Percentiles rank a stretch among this genome's conserved stretches.
These are phyloP conservation scores for Turritopsis dohrnii DNA, from an alignment of 30 jellyfish, hydroid and myxozoan genomes.

Conservation along the genomic window DNA sequence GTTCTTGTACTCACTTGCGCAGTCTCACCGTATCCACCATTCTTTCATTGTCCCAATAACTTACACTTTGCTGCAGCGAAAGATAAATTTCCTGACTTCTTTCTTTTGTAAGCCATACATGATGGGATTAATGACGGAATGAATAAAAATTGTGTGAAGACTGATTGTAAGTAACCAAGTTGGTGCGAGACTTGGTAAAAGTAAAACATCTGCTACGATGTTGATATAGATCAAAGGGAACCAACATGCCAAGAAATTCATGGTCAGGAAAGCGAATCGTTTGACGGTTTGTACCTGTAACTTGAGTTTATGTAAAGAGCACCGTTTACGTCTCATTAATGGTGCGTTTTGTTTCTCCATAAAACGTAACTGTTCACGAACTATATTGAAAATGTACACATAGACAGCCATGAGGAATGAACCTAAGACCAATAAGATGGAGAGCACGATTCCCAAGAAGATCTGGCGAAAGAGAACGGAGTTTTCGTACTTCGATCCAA, in stretches of 20 bases:
- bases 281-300: not conserved
- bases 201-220: conserved; percentile 21
- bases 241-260: conserved; percentile 16
- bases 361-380: not conserved
- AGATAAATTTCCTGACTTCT: not conserved
- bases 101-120: conserved; percentile 5
- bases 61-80: not conserved
- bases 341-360: not conserved
- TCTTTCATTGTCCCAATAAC: not conserved
- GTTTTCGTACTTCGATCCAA: conserved; percentile 8
- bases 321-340: not conserved
- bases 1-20: not conserved
- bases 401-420: not conserved
- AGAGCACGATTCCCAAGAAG: conserved; percentile 1
- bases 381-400: conserved; percentile 4
- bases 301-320: not conserved
- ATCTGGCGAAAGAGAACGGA: conserved; percentile 4
- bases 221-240: conserved; percentile 22
- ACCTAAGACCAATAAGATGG: conserved; percentile 1
- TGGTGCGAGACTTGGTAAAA: not conserved
- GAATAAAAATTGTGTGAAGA: conserved; percentile 12
- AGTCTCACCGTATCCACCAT: too few relatives aligned
- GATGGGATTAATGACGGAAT: conserved; percentile 8
- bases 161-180: not conserved
- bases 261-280: not conserved